These are phyloP conservation scores for Junonia oenone DNA, from an alignment of 2,888 invertebrate species.

Conservation along the genomic window DNA sequence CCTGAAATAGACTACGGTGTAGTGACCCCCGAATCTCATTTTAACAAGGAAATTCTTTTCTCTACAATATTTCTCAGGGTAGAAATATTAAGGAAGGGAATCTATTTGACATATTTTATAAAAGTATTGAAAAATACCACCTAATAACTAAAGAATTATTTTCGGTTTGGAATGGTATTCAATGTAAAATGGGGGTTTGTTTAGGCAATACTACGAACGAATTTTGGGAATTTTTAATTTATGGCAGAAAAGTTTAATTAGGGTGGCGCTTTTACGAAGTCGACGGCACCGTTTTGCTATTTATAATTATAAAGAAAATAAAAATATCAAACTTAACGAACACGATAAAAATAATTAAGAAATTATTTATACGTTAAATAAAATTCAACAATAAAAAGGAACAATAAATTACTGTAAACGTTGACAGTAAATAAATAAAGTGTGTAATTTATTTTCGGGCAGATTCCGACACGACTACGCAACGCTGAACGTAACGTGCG, in stretches of 20 bases:
- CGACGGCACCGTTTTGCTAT: no score
- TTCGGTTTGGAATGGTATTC: background rate
- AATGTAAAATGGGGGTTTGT: background rate
- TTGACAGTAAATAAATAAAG: constrained; percentile 1
- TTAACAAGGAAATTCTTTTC: background rate
- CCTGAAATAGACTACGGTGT: background rate
- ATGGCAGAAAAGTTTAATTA: no score
- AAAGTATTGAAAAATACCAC: no score
- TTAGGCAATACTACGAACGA: no score
- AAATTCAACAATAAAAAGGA: background rate
- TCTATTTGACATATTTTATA: no score
- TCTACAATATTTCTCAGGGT: no score
- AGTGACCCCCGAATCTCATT: background rate
- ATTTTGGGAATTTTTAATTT: no score
- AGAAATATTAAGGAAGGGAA: no score
- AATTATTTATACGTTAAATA: background rate
- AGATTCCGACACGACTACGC: constrained; percentile 19
- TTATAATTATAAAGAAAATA: background rate
- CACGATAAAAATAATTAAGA: background rate
- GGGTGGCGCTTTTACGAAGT: no score
- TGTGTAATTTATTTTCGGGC: constrained; percentile 11
- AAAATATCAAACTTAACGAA: background rate
- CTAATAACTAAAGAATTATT: no score
- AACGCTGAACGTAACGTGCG: constrained; percentile 10
- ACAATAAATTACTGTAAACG: background rate